Evolutionary conservation across 2,888 invertebrate species (phyloP).

Genomic region (Acanthoscelides obtectus): DNA sequence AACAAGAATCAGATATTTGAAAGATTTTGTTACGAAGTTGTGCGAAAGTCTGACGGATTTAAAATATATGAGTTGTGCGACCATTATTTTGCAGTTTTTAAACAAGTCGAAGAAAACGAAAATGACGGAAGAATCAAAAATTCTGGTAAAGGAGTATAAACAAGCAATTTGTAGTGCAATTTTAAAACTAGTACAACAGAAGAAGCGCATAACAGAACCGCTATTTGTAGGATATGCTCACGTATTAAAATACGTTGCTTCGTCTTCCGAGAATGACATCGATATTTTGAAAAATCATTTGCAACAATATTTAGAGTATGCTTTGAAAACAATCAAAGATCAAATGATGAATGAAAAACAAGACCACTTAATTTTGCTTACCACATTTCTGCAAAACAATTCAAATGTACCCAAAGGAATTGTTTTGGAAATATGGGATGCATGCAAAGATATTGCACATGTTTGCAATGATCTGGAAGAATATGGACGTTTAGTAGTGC

Average conservation of each 20-base stretch:
- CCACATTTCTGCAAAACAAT: slow-evolving; percentile 36
- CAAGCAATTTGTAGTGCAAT: slow-evolving; percentile 26
- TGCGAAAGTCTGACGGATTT: slow-evolving; percentile 27
- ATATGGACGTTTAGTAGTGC: slow-evolving; percentile 34
- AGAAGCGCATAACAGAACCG: slow-evolving; percentile 12
- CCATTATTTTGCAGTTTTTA: slow-evolving; percentile 29
- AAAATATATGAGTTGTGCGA: slow-evolving; percentile 29
- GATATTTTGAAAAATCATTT: neutral
- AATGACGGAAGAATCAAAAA: slow-evolving; percentile 28
- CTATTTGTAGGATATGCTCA: slow-evolving; percentile 19
- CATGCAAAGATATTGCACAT: slow-evolving; percentile 20
- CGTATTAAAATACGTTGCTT: slow-evolving; percentile 25
- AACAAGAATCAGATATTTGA: neutral
- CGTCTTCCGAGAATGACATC: slow-evolving; percentile 6
- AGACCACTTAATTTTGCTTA: slow-evolving; percentile 32
- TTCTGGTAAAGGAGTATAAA: slow-evolving; percentile 22
- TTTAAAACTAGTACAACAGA: slow-evolving; percentile 24
- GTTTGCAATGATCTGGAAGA: slow-evolving; percentile 25
- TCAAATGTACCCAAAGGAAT: slow-evolving; percentile 24
- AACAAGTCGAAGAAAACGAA: slow-evolving; percentile 36
- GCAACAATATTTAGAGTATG: slow-evolving; percentile 17
- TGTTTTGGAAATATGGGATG: slow-evolving; percentile 32
- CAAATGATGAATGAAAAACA: slow-evolving; percentile 2
- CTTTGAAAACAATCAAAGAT: slow-evolving; percentile 9
- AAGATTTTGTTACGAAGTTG: slow-evolving; percentile 25